Evolutionary conservation across 2,797 vertebrate genomes (phyloP).

Genomic region (Luscinia megarhynchos): DNA sequence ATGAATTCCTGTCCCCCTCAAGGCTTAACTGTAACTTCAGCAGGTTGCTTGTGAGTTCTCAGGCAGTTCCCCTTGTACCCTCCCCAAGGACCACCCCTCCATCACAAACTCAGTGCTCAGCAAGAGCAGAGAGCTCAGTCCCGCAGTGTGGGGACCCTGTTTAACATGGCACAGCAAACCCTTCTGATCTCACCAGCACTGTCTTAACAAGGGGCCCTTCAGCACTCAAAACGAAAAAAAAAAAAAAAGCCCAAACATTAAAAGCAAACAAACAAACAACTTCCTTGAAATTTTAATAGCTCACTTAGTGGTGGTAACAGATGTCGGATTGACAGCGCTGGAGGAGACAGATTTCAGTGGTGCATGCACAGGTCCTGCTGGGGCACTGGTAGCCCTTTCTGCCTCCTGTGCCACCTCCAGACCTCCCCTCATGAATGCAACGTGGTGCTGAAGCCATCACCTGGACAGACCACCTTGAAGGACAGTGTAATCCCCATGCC

Average conservation of each 20-base stretch:
- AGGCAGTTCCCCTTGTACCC: background rate
- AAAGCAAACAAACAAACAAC: conserved; percentile 14
- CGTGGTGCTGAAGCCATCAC: conserved; percentile 16
- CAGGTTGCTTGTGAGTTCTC: background rate
- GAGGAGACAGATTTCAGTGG: background rate
- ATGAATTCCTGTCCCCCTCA: background rate
- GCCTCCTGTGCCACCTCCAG: background rate
- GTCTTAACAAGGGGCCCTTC: background rate
- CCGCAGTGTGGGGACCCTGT: background rate
- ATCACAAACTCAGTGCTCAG: background rate
- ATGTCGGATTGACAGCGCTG: background rate
- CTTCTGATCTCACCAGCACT: background rate
- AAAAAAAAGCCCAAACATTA: background rate
- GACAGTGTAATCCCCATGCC: conserved; percentile 24
- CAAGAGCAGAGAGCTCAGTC: background rate
- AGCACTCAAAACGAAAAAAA: background rate
- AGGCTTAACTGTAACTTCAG: background rate
- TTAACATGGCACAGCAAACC: background rate
- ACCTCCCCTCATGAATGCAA: conserved; percentile 8
- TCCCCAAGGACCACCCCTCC: background rate
- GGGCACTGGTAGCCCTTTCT: background rate
- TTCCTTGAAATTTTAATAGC: background rate
- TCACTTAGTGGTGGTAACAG: background rate
- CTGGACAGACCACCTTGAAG: conserved; percentile 62
- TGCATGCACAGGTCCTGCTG: background rate